Base-by-base conservation (phyloP, 2,113 vertebrate species). In the Pteropus alecto region DNA sequence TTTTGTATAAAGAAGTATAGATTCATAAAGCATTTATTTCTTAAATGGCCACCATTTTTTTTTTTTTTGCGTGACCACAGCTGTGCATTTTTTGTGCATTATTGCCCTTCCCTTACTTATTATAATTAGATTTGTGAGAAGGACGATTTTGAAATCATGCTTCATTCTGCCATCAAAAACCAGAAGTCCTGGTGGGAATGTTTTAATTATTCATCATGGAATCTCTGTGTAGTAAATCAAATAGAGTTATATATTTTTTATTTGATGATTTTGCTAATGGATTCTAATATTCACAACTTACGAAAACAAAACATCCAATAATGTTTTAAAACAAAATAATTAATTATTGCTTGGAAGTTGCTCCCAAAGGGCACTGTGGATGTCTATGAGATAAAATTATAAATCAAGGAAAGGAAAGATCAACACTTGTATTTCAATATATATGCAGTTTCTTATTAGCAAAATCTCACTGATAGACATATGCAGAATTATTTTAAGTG, bases 161-260 rank as follows among this genome's bases (percentile, higher is more conserved):
- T 94, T 94, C 87, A 83, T 92, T 92, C 68, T 96, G 87, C 78
- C 73, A 89, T 92, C 43, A 77, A 86, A 95, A 96, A 89, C 38
- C 48, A 91, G 79, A 86, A 90, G 35, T 90, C 96, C 84, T 97
- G 63, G 43, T 87, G 92, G 87, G 79, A 63, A 83, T 92, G 43
- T 96, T 97, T 95, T 95, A 97, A 97, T 98, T 90, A 96, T 95
- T 96, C 90, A 94, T 96, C 16, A 19, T 56, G 41, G 51, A 65
- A 70, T 93, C 51, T 97, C 81, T 89, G 18, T 68, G 73, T 41
- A 84, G 68, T 70, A 96, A 97, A 96, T 94, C 89, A 95, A 96
- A 91, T 78, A 94, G 56, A 95, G 60, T 90, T 95, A 82, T 83
- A n/a, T 91, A 35, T 38, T 96, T 97, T 97, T 94, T 46, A 70